Base-by-base conservation (phyloP, 2,113 vertebrate genomes). In the Sorex fumeus region DNA sequence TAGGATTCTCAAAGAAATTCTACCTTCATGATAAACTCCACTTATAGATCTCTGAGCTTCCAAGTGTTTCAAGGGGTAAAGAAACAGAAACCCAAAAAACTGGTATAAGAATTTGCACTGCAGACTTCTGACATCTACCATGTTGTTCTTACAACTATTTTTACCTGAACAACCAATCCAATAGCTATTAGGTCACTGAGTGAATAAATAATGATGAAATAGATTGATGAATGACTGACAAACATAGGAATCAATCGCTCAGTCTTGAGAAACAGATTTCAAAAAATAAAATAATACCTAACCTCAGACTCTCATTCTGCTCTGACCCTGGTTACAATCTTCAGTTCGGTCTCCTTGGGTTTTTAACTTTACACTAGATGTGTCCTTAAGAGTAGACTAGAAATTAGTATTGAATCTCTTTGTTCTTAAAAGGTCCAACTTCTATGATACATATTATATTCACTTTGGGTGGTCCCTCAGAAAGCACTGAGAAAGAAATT, bases 401-500 rank as follows among this genome's bases (percentile, higher is more conserved):
- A 72, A 91, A 6, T 60, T 50, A 28, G 74, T 8, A 64, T 8
- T 4, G 2, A 87, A 75, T 8, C 3, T 66, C 16, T 30, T 1
- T 62, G 3, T 30, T 72, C 32, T 53, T 34, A 9, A 64, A 77
- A n/a, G 43, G 1, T 8, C 12, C 21, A 75, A 11, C 60, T 34
- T 82, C 32, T 71, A 57, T 81, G 25, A 23, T 53, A 53, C 2
- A 83, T 36, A 77, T 72, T 57, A 47, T 57, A 76, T 75, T 23
- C 30, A 80, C 18, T 32, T 84, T 86, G 18, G 3, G 50, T 62
- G 50, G 77, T 67, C 18, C 75, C 15, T 15, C 19, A 70, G 69
- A 84, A 66, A 40, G 23, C 47, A 70, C 5, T 25, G 45, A 91
- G 19, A 64, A 81, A 92, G 34, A 79, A 11, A 82, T 64, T n/a